A percentile compares a stretch with the other conserved stretches of the same genome.
Evolutionary conservation across 1,140 invertebrate species (phyloP).

Genomic region (Brachionus asplanchnoidis): DNA sequence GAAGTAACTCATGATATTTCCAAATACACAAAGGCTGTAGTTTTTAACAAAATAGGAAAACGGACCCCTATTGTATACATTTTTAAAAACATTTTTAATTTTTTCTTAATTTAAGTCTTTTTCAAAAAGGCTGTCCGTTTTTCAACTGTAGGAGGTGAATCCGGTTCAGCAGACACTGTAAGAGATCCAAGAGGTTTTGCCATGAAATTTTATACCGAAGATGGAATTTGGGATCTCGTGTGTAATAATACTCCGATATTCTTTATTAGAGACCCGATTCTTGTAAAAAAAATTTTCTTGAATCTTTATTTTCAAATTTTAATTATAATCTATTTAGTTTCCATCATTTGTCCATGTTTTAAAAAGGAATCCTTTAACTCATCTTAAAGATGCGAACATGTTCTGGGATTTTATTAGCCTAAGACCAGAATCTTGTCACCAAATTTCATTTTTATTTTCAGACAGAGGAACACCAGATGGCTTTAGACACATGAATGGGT

Average conservation of each 20-base stretch:
- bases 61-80: slow-evolving; percentile 62
- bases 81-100: not conserved
- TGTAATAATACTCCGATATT: slow-evolving; percentile 95
- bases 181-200: slow-evolving; percentile 89
- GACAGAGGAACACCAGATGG: slow-evolving; percentile 89
- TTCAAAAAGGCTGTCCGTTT: slow-evolving; percentile 67
- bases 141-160: slow-evolving; percentile 80
- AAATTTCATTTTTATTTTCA: slow-evolving; percentile 77
- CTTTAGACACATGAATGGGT: slow-evolving; percentile 84
- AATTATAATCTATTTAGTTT: slow-evolving; percentile 58
- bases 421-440: slow-evolving; percentile 72
- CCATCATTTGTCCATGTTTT: slow-evolving; percentile 60
- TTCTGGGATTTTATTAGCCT: slow-evolving; percentile 91
- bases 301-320: no score
- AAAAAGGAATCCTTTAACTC: slow-evolving; percentile 86
- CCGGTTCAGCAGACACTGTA: slow-evolving; percentile 68
- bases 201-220: slow-evolving; percentile 90
- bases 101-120: not conserved
- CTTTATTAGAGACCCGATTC: slow-evolving; percentile 83
- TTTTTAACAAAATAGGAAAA: slow-evolving; percentile 78
- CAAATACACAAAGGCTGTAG: slow-evolving; percentile 73
- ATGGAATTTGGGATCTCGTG: slow-evolving; percentile 90
- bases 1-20: slow-evolving; percentile 86
- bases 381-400: slow-evolving; percentile 73
- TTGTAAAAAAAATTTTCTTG: slow-evolving; percentile 61